A percentile compares a stretch with the other conserved stretches of the same genome.
phyloP scores from a whole-genome alignment of 1,140 invertebrate species.

The Hycleus cichorii region DNA sequence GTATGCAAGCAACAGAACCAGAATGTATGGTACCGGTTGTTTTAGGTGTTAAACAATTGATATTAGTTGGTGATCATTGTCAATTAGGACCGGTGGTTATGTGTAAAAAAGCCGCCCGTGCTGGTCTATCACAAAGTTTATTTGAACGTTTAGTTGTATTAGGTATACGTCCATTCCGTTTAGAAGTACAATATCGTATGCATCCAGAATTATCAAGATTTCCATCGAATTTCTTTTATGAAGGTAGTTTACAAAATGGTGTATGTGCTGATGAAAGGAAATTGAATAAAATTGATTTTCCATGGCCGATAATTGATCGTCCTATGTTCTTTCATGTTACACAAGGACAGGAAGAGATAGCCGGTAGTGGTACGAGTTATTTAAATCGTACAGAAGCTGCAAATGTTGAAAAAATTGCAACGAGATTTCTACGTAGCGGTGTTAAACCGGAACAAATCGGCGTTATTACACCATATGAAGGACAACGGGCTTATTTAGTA shows the following conservation, averaged over 20 bases:
- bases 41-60: slow-evolving; percentile 90
- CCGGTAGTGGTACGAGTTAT: slow-evolving; percentile 96
- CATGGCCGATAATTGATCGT: slow-evolving; percentile 92
- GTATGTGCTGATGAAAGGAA: slow-evolving; percentile 92
- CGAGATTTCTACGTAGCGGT: slow-evolving; percentile 86
- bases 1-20: slow-evolving; percentile 71
- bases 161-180: slow-evolving; percentile 87
- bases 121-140: slow-evolving; percentile 93
- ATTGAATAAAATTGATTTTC: slow-evolving; percentile 89
- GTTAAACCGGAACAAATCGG: slow-evolving; percentile 98
- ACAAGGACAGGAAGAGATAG: slow-evolving; percentile 97
- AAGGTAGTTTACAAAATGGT: slow-evolving; percentile 95
- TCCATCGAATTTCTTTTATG: slow-evolving; percentile 99
- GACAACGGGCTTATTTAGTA: slow-evolving; percentile 94
- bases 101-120: slow-evolving; percentile 97
- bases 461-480: slow-evolving; percentile 99
- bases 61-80: slow-evolving; percentile 98
- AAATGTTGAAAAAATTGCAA: slow-evolving; percentile 96
- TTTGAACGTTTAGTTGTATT: slow-evolving; percentile 96
- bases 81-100: slow-evolving; percentile 98
- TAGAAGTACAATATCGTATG: slow-evolving; percentile 99
- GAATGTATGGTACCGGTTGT: slow-evolving; percentile 96
- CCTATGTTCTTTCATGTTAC: slow-evolving; percentile 99
- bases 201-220: slow-evolving; percentile 95
- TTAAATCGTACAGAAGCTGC: slow-evolving; percentile 97